These are phyloP conservation scores for Antedon mediterranea DNA, from an alignment of 53 echinoderm and acorn worm species.

Conservation along the genomic window DNA sequence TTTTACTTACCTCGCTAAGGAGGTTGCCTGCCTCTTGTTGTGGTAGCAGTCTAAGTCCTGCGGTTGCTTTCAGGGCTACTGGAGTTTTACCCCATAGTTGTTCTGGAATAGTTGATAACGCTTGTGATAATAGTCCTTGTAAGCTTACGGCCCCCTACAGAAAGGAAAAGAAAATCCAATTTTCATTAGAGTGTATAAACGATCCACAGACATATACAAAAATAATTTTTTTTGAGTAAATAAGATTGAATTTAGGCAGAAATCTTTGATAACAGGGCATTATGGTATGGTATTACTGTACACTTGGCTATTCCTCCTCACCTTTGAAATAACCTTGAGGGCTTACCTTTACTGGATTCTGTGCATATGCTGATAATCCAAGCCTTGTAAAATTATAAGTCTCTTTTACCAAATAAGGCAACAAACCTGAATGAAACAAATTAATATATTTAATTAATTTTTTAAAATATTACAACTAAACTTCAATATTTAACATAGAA, in stretches of 20 bases:
- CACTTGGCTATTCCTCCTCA: too few relatives aligned
- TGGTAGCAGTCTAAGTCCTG: slow-evolving; percentile 69
- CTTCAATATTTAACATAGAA: too few relatives aligned
- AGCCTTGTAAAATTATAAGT: slow-evolving; percentile 44
- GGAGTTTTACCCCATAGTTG: slow-evolving; percentile 52
- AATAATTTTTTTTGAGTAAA: too few relatives aligned
- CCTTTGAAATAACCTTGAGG: too few relatives aligned
- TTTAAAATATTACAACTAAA: too few relatives aligned
- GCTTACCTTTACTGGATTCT: slow-evolving; percentile 58
- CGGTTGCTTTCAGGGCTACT: slow-evolving; percentile 86
- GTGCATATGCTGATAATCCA: slow-evolving; percentile 60
- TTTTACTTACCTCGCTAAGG: slow-evolving; percentile 1
- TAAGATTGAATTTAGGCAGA: too few relatives aligned
- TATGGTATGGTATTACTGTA: too few relatives aligned
- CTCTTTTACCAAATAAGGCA: slow-evolving; percentile 46
- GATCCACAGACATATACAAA: too few relatives aligned
- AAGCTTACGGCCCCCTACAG: slow-evolving; percentile 39
- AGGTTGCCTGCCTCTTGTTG: slow-evolving; percentile 45
- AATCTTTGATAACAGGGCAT: too few relatives aligned
- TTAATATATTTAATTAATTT: too few relatives aligned
- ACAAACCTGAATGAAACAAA: slow-evolving; percentile 17
- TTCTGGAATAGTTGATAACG: slow-evolving; percentile 44
- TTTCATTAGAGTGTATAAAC: too few relatives aligned
- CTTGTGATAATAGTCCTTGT: slow-evolving; percentile 31
- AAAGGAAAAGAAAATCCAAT: neutral